Percentiles rank a stretch among this genome's conserved stretches.
Evolutionary conservation across 2,113 vertebrate genomes (phyloP).

Genomic region (Equus przewalskii): DNA sequence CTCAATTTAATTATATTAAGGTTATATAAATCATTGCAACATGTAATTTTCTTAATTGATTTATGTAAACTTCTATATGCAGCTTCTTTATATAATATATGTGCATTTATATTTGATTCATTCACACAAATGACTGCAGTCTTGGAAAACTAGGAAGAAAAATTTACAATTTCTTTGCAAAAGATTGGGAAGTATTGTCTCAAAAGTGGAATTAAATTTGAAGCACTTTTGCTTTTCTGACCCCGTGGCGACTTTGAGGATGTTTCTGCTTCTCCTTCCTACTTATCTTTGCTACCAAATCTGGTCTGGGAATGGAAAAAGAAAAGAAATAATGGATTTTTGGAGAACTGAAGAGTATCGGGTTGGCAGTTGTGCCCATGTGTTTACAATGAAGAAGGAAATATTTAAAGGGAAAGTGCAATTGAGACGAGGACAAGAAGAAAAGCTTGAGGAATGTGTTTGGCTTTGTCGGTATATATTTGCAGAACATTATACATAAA

Average conservation of each 20-base stretch:
- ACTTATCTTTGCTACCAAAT: neutral
- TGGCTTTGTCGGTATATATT: neutral
- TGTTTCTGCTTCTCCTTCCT: neutral
- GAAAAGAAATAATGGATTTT: neutral
- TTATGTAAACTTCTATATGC: neutral
- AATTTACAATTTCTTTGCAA: neutral
- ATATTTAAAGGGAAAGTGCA: neutral
- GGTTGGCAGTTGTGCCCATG: neutral
- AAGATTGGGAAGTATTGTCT: neutral
- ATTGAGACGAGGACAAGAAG: slow-evolving; percentile 21
- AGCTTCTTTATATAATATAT: neutral
- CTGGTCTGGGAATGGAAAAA: neutral
- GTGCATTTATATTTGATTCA: neutral
- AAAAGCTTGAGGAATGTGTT: neutral
- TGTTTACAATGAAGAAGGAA: neutral
- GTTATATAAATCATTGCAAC: slow-evolving; percentile 1
- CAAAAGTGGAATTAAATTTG: neutral
- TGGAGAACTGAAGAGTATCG: neutral
- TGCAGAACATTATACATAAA: neutral
- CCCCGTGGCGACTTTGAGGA: neutral
- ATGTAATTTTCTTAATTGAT: slow-evolving; percentile 50
- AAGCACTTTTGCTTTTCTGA: neutral
- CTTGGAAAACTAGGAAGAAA: neutral
- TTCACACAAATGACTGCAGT: neutral
- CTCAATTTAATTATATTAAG: slow-evolving; percentile 33